Base-by-base conservation (phyloP, 2,113 vertebrate species). In the Varanus komodoensis region DNA sequence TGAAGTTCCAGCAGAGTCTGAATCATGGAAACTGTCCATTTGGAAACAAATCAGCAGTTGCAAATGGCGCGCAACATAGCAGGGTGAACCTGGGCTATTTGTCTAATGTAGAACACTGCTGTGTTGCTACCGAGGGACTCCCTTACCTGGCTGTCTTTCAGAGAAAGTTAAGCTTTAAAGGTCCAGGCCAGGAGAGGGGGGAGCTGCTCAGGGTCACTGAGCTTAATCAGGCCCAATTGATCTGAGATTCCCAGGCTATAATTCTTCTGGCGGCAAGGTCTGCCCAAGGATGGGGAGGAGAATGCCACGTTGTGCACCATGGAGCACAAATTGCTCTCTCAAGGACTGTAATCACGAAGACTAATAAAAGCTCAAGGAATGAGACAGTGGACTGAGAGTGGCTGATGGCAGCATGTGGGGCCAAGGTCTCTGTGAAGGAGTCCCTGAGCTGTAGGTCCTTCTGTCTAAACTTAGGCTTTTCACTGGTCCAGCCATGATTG, bases 321-420 rank as follows among this genome's bases (percentile, higher is more conserved):
- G 14, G 73, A 89, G 44, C 57, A 38, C 29, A 89, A 89, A 89
- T 68, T 68, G 57, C 82, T 77, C 50, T 29, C 73, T 79, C 61
- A 84, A 89, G 73, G 88, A 67, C 61, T 78, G 44, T 78, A 68
- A 84, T 89, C 61, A 84, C 0, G 14, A 61, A 84, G 82, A 8
- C 32, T 8, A 84, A 84, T 78, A 89, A 89, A 38, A 68, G 54
- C 73, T 84, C 81, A 25, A 68, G 23, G 61, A 77, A 84, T 89
- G 44, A 38, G 44, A 23, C 82, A 54, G 57, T 61, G 38, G 29
- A 25, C 23, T 34, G 67, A 73, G 29, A 78, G 71, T 14, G 3
- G 44, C 29, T 84, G 82, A 78, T 78, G 32, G 57, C 44, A 57
- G 83, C 23, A 8, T 17, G 15, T 8, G 2, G 50, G 34, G 19